Percentiles rank a stretch among this genome's conserved stretches.
Conservation (phyloP, 2,113 vertebrate species). For the Mystacornis crossleyi region DNA sequence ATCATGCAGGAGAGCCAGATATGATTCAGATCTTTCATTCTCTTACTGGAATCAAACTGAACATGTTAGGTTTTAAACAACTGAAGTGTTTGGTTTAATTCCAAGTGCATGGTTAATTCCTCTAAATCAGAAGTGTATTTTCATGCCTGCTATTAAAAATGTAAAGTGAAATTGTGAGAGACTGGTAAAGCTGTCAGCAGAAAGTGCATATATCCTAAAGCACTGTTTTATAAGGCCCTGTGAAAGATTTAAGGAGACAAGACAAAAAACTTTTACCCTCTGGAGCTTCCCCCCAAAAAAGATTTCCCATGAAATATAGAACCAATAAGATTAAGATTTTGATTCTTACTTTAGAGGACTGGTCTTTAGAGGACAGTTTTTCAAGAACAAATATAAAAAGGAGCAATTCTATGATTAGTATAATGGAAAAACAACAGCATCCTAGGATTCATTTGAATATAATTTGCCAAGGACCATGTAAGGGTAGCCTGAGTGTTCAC, state of each 20-base stretch:
- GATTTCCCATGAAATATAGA: background rate
- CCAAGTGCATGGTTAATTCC: background rate
- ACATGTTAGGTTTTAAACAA: background rate
- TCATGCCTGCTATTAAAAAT: background rate
- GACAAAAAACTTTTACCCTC: background rate
- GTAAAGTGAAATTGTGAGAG: background rate
- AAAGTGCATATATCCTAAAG: background rate
- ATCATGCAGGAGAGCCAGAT: background rate
- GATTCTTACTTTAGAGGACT: background rate
- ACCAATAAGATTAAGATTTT: background rate
- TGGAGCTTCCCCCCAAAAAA: rapidly evolving
- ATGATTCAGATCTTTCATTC: background rate
- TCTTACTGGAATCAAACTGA: background rate
- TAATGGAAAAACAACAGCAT: background rate
- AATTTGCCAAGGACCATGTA: background rate
- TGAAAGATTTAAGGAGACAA: background rate
- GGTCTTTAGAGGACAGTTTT: background rate
- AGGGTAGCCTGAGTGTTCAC: background rate
- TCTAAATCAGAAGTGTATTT: background rate
- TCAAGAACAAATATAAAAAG: background rate
- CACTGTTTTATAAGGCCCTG: background rate
- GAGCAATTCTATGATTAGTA: background rate
- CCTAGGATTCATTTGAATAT: background rate
- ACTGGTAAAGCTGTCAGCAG: background rate
- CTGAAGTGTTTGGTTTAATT: background rate